Conservation (phyloP, 2,113 vertebrate genomes). For the Syngnathoides biaculeatus region DNA sequence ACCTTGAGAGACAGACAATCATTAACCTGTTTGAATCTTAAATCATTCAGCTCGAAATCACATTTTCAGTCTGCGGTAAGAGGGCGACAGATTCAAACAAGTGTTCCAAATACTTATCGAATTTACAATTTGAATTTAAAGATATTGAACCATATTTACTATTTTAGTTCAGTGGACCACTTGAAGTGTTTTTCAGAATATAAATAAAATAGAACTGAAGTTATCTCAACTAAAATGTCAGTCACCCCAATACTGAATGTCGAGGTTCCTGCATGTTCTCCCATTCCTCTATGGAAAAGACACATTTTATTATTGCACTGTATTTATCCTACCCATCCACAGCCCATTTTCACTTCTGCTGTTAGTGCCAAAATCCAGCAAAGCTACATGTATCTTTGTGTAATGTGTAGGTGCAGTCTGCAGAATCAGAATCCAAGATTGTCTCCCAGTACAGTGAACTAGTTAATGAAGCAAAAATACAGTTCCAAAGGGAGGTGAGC, state of each 20-base stretch:
- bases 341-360: background rate
- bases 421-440: constrained; percentile 88
- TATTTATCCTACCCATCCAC: no score
- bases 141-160: background rate
- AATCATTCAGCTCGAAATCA: no score
- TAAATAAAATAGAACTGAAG: background rate
- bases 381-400: constrained; percentile 1
- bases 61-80: no score
- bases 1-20: background rate
- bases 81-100: no score
- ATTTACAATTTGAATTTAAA: background rate
- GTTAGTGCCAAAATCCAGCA: background rate
- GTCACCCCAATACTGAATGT: background rate
- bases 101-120: background rate
- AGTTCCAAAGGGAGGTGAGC: constrained; percentile 89
- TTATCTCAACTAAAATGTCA: background rate
- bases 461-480: constrained; percentile 84
- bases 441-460: constrained; percentile 93
- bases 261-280: background rate
- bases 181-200: background rate
- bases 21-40: no score
- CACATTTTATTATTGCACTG: background rate
- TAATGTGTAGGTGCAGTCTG: constrained; percentile 80
- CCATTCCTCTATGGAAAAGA: background rate
- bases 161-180: no score